Evolutionary conservation across 1,140 invertebrate species (phyloP), one percentile per base, ranked within the genome.

Genomic region (Macrocentrus cingulum): DNA sequence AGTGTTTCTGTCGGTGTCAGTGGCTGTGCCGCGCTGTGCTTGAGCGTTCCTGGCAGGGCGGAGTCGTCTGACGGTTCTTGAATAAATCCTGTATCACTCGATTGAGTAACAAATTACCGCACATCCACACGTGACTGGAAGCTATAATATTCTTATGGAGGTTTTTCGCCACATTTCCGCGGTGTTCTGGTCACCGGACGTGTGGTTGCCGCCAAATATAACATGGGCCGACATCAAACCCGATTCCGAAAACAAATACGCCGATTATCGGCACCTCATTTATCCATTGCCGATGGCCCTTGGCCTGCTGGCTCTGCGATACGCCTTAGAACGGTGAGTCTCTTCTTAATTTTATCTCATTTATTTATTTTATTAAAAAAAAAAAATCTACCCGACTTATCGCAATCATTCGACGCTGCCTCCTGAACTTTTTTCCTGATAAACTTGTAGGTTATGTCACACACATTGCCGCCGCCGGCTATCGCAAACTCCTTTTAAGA

Each of bases 141-240:
- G 51, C 36, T n/a, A n/a, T n/a, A n/a, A 39, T 13, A 15, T 56
- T 32, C 22, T 42, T 48, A 76, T 78, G 76, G 61, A 73, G 62
- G 68, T 74, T 53, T 68, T 76, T 20, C 57, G 39, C 39, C 78
- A 78, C 50, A 61, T 76, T 23, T 76, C 76, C n/a, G 56, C 67
- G 58, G 59, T 80, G 63, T 94, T 95, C 81, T 95, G 92, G 92
- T 85, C 86, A 67, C 85, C 89, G 66, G 76, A 86, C 67, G 78
- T 95, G 67, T 95, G 93, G 93, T 83, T 94, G 67, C 93, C 93
- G 56, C 91, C 92, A 59, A 94, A 94, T 76, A 88, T 87, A 56
- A 91, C 90, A 66, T 96, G 94, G 93, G 82, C 84, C n/a, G 89
- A 95, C 70, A 87, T 95, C 41, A 82, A 85, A 65, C 89, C 92